Conservation (phyloP, 2,113 vertebrate species). For the Stigmatopora argus region DNA sequence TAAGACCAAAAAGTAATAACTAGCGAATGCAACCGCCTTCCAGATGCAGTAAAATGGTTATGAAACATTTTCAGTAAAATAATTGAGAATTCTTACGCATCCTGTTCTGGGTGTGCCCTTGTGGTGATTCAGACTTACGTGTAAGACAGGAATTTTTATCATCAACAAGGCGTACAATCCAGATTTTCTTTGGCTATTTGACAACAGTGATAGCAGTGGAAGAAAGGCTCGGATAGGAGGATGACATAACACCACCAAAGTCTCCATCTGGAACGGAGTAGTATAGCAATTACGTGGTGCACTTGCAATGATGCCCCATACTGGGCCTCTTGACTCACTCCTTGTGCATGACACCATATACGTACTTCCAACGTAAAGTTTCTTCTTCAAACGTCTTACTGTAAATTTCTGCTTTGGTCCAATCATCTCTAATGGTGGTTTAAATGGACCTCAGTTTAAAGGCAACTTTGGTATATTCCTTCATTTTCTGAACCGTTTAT, state of each 20-base stretch:
- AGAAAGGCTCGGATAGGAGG: slow-evolving; percentile 3
- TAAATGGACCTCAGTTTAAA: too few relatives aligned
- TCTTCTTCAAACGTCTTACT: neutral
- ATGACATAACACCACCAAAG: neutral
- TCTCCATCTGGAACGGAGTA: slow-evolving; percentile 1
- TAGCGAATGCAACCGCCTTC: too few relatives aligned
- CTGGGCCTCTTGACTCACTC: neutral
- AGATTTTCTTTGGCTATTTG: slow-evolving; percentile 7
- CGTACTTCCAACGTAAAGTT: neutral
- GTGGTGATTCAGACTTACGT: slow-evolving; percentile 14
- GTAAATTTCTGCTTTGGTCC: neutral
- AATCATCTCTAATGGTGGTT: neutral
- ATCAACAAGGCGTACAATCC: slow-evolving; percentile 6
- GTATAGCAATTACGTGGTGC: neutral
- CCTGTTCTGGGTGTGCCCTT: slow-evolving; percentile 45
- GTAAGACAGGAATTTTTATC: slow-evolving; percentile 43
- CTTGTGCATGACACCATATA: neutral
- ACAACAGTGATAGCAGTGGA: slow-evolving; percentile 9
- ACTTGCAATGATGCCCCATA: neutral
- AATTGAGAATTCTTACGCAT: slow-evolving; percentile 7
- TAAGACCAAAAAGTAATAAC: too few relatives aligned
- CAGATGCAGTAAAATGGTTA: neutral
- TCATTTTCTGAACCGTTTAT: too few relatives aligned
- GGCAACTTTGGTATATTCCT: too few relatives aligned
- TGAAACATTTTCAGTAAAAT: slow-evolving; percentile 46